A percentile compares a stretch with the other conserved stretches of the same genome.
Evolutionary conservation across 1,140 invertebrate genomes (phyloP).

Genomic region (Ptiloglossa arizonensis): DNA sequence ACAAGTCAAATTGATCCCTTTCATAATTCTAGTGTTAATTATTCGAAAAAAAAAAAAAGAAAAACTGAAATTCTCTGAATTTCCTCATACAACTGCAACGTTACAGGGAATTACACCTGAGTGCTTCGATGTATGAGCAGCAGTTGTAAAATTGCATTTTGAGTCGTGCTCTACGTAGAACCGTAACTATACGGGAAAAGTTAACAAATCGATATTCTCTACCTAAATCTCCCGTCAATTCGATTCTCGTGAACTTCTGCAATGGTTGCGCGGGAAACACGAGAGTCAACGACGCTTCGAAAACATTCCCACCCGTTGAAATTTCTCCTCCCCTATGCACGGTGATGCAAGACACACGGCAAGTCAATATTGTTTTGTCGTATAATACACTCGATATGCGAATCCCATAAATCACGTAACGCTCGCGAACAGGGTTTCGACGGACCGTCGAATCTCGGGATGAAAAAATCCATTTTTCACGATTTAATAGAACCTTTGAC

Average conservation of each 20-base stretch:
- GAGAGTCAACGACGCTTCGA: conserved; percentile 16
- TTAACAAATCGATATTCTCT: neutral
- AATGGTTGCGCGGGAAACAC: neutral
- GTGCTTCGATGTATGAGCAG: too few species aligned
- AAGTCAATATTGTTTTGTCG: conserved; percentile 31
- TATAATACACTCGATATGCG: conserved; percentile 30
- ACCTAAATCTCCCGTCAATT: neutral
- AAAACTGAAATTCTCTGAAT: too few species aligned
- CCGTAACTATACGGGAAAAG: too few species aligned
- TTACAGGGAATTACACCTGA: too few species aligned
- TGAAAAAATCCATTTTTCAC: conserved; percentile 45
- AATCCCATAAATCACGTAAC: conserved; percentile 31
- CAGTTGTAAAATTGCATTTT: too few species aligned
- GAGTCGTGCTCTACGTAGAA: too few species aligned
- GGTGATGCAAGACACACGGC: conserved; percentile 15
- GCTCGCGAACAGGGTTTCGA: too few species aligned
- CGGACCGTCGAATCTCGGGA: conserved; percentile 11
- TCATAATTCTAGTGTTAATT: too few species aligned
- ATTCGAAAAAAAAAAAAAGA: too few species aligned
- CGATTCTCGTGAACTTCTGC: neutral
- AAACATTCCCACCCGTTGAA: neutral
- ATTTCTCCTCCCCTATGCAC: neutral
- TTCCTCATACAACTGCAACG: too few species aligned
- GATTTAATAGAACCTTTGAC: conserved; percentile 36
- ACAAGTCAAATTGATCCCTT: too few species aligned